Conservation (phyloP, 2,888 invertebrate species). For the Tetrapedia diversipes region DNA sequence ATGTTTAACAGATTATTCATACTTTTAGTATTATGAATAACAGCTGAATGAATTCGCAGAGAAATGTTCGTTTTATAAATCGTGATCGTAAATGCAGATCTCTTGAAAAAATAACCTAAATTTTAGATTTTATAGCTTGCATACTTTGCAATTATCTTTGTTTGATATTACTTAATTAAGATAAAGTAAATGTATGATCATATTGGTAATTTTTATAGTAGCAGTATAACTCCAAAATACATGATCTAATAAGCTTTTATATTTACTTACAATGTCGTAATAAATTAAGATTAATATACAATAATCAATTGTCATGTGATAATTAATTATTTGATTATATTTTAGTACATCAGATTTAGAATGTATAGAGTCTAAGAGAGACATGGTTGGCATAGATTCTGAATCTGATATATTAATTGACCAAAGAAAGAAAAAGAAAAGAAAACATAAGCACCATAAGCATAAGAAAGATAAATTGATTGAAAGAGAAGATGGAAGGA, state of each 20-base stretch:
- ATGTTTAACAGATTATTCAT: constrained; percentile 8
- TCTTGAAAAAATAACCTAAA: constrained; percentile 50
- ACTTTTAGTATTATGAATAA: constrained; percentile 9
- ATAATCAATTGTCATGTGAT: not conserved
- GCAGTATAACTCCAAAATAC: too few species aligned
- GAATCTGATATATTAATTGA: constrained; percentile 75
- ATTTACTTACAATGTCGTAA: not conserved
- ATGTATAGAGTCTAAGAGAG: constrained; percentile 73
- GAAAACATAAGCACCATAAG: constrained; percentile 81
- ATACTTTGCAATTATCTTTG: constrained; percentile 23
- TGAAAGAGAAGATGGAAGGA: constrained; percentile 75
- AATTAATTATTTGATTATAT: constrained; percentile 29
- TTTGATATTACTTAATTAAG: not conserved
- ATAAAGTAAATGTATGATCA: not conserved
- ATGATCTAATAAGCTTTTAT: not conserved
- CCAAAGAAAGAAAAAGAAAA: constrained; percentile 79
- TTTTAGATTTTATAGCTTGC: constrained; percentile 7
- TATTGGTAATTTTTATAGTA: not conserved
- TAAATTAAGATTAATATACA: not conserved
- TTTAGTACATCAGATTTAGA: constrained; percentile 79
- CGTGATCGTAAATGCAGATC: not conserved
- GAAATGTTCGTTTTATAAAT: not conserved
- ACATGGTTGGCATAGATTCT: constrained; percentile 72
- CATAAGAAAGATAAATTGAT: constrained; percentile 80
- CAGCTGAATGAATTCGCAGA: not conserved